phyloP scores from a whole-genome alignment of 2,113 vertebrate species.

The Oreochromis niloticus region DNA sequence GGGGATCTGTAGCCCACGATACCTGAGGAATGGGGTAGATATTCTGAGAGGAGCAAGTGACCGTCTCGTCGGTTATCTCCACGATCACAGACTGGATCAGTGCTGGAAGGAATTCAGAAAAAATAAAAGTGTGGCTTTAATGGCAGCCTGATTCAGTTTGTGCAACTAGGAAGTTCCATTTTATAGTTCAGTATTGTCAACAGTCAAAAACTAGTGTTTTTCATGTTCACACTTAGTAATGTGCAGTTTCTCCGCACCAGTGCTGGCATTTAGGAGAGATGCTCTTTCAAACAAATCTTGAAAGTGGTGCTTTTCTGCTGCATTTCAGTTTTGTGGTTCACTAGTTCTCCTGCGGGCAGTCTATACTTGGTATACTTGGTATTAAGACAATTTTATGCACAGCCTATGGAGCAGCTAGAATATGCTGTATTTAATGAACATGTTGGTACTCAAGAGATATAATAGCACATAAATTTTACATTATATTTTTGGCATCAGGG shows the following conservation, averaged over 20 bases:
- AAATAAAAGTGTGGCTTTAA: not conserved
- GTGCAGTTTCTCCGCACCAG: not conserved
- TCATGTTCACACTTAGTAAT: not conserved
- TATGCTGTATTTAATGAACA: not conserved
- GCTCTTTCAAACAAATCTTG: not conserved
- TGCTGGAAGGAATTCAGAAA: constrained; percentile 34
- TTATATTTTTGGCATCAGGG: not conserved
- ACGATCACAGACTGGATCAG: constrained; percentile 68
- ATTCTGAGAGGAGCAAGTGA: constrained; percentile 67
- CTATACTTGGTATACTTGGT: not conserved
- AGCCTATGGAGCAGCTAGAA: not conserved
- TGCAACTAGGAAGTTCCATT: not conserved
- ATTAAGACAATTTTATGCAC: not conserved
- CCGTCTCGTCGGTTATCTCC: constrained; percentile 48
- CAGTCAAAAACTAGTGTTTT: not conserved
- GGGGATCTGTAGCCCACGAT: constrained; percentile 41
- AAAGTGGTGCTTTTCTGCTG: not conserved
- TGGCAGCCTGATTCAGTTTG: not conserved
- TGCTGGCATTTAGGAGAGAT: not conserved
- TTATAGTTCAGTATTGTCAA: not conserved
- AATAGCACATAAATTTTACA: not conserved
- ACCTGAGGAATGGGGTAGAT: constrained; percentile 66
- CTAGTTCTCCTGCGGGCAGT: not conserved
- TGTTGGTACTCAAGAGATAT: not conserved
- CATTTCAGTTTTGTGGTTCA: not conserved